phyloP scores from a whole-genome alignment of 2,113 vertebrate genomes.

The Passer domesticus region DNA sequence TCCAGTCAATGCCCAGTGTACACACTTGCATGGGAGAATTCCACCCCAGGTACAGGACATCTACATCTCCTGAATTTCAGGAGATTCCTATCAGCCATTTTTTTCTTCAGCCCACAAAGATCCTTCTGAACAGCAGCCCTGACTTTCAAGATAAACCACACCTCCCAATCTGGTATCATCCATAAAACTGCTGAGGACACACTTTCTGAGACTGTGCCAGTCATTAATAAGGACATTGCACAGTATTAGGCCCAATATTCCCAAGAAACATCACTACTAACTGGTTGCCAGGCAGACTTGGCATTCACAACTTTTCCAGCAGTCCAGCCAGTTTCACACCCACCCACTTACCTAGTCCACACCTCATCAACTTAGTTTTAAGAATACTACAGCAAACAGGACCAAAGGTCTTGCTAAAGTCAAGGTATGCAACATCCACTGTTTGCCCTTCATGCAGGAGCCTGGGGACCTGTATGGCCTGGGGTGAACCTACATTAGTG shows the following conservation, averaged over 20 bases:
- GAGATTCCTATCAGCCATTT: neutral
- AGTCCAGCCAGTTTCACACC: neutral
- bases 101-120: neutral
- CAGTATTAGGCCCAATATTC: neutral
- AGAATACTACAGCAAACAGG: neutral
- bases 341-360: neutral
- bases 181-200: neutral
- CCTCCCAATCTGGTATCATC: neutral
- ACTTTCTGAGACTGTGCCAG: neutral
- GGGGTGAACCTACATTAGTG: neutral
- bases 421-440: neutral
- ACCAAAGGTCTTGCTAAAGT: neutral
- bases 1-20: neutral
- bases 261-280: neutral
- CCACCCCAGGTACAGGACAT: rapidly evolving
- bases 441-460: neutral
- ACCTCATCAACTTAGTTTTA: neutral
- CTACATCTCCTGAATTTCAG: neutral
- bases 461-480: neutral
- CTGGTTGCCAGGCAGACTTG: neutral
- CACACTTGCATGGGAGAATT: neutral
- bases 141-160: neutral
- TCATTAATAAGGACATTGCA: neutral
- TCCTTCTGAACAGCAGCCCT: neutral
- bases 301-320: neutral